phyloP scores from a whole-genome alignment of 2,797 vertebrate species.

The Acrossocheilus wenchowensis region DNA sequence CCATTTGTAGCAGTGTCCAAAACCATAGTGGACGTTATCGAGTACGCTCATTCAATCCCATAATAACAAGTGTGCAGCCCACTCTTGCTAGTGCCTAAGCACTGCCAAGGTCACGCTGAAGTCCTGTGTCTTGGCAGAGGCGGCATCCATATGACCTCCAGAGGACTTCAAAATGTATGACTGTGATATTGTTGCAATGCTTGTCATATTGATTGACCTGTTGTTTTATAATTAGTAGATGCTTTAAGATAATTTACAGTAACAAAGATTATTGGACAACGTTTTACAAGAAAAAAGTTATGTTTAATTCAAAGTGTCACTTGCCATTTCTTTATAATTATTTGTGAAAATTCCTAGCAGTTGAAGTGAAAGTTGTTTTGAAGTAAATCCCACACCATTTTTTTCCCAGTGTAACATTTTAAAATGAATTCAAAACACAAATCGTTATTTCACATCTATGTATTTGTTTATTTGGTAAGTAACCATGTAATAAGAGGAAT shows the following conservation, averaged over 20 bases:
- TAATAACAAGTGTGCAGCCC: background rate
- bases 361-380: background rate
- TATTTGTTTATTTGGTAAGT: slow-evolving; percentile 1
- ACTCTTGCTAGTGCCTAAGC: background rate
- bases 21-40: background rate
- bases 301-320: background rate
- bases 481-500: background rate
- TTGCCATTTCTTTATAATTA: background rate
- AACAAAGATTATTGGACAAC: background rate
- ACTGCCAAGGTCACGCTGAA: background rate
- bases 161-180: background rate
- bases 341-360: too few species aligned
- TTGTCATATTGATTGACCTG: background rate
- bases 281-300: background rate
- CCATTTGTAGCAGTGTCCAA: background rate
- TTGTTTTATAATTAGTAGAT: background rate
- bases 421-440: background rate
- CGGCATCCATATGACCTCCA: background rate
- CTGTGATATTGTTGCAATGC: background rate
- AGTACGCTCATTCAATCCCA: background rate
- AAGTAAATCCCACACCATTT: background rate
- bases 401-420: background rate
- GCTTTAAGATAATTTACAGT: background rate
- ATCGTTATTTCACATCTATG: background rate
- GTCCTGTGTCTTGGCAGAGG: background rate